A percentile compares a stretch with the other conserved stretches of the same genome.
Conservation (phyloP, 1,140 invertebrate species). For the Rhopalosiphum padi region DNA sequence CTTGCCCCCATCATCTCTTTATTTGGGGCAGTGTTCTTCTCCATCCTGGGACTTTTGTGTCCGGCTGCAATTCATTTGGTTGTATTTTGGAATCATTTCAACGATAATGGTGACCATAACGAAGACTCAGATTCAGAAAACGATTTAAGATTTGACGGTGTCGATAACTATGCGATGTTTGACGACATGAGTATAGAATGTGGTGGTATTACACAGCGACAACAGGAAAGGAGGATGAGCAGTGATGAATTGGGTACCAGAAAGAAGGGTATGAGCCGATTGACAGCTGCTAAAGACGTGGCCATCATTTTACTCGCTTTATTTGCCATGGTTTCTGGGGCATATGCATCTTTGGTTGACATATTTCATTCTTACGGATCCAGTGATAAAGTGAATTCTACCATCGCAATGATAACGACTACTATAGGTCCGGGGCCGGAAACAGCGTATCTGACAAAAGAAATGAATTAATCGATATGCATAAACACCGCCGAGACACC, state of each 20-base stretch:
- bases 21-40: constrained; percentile 88
- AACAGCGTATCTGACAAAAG: neutral
- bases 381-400: neutral
- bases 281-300: constrained; percentile 73
- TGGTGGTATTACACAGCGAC: no score
- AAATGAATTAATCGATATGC: neutral
- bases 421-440: neutral
- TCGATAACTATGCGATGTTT: neutral
- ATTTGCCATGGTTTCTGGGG: constrained; percentile 72
- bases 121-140: neutral
- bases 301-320: constrained; percentile 69
- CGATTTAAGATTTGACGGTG: neutral
- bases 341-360: constrained; percentile 69
- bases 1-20: constrained; percentile 92
- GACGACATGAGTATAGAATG: neutral
- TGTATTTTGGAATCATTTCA: constrained; percentile 75
- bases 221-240: neutral
- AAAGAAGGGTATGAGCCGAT: constrained; percentile 71
- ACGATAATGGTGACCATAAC: constrained; percentile 66
- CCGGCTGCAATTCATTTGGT: constrained; percentile 90
- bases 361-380: constrained; percentile 66
- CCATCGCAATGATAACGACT: neutral
- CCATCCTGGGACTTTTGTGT: constrained; percentile 91
- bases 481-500: neutral
- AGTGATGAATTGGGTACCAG: constrained; percentile 61